Conservation (phyloP, 2,113 vertebrate genomes). For the Serilophus lunatus region DNA sequence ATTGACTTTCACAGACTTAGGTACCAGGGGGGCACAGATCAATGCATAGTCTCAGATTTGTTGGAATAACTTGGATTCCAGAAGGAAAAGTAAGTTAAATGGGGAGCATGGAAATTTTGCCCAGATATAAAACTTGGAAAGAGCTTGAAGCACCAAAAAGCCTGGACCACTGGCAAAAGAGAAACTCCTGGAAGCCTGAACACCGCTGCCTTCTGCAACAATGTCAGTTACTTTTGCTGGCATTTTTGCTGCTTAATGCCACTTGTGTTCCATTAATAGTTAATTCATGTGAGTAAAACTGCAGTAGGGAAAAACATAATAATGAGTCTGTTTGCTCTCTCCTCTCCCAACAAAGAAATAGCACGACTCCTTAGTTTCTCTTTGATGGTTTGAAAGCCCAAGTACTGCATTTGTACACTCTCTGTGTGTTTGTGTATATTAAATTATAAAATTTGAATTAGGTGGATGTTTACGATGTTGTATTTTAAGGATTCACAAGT, state of each 20-base stretch:
- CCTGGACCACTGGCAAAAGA: background rate
- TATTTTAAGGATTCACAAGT: background rate
- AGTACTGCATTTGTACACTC: background rate
- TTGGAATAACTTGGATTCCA: background rate
- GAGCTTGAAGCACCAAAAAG: background rate
- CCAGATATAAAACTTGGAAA: background rate
- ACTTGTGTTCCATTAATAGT: background rate
- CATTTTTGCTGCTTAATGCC: background rate
- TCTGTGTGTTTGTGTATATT: background rate
- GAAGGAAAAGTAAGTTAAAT: background rate
- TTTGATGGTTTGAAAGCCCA: background rate
- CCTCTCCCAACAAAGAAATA: background rate
- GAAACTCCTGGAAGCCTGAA: background rate
- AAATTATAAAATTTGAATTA: background rate
- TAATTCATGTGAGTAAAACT: background rate
- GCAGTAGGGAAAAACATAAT: background rate
- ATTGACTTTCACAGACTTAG: background rate
- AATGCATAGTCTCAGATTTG: background rate
- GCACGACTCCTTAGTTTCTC: background rate
- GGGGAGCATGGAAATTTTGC: background rate
- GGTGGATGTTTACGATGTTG: background rate
- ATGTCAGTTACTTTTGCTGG: background rate
- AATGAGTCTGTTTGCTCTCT: background rate
- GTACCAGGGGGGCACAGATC: background rate
- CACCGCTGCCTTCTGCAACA: background rate